Evolutionary conservation across 2,113 vertebrate genomes (phyloP), one percentile per base, ranked within the genome.

Genomic region (Chaetodon auriga): DNA sequence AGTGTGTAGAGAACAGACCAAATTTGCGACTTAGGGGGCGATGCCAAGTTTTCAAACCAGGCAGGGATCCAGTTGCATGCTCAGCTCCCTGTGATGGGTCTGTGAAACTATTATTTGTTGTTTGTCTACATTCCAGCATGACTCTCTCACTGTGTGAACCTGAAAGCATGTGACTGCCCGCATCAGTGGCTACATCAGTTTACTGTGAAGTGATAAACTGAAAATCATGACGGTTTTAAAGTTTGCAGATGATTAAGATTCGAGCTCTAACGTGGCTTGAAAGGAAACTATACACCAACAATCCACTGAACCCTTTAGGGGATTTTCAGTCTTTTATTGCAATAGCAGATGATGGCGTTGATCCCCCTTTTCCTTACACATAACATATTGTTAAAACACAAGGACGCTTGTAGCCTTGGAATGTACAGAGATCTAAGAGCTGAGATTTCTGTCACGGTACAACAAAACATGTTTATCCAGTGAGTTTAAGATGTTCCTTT

Each of bases 21-120:
- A 62, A 75, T 75, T 72, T 64, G 54, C 11, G 7, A 71, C 19
- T 74, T 35, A 14, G 18, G 45, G 14, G 38, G 63, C 19, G 25
- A 46, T 65, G 76, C 41, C 61, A 36, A 43, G 4, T 78, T 83
- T 85, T 70, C n/a, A 43, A 69, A 69, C n/a, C 78, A 57, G 70
- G 65, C 69, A 78, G 46, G 3, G 38, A 73, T 85, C 38, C 68
- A 78, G 16, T 12, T 75, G n/a, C 68, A 79, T 41, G 57, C 51
- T 60, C 36, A 74, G 51, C 46, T 36, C 36, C 30, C 70, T 72
- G 58, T 58, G 68, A 81, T n/a, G 65, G 48, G 41, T 58, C 18
- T 0, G n/a, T 63, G 46, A 65, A 60, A 41, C 23, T 60, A n/a
- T 19, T 51, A 9, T 64, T 75, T 72, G 48, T 48, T 81, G n/a